A percentile compares a stretch with the other conserved stretches of the same genome.
phyloP scores from a whole-genome alignment of 2,797 vertebrate genomes.

The Coreius guichenoti region DNA sequence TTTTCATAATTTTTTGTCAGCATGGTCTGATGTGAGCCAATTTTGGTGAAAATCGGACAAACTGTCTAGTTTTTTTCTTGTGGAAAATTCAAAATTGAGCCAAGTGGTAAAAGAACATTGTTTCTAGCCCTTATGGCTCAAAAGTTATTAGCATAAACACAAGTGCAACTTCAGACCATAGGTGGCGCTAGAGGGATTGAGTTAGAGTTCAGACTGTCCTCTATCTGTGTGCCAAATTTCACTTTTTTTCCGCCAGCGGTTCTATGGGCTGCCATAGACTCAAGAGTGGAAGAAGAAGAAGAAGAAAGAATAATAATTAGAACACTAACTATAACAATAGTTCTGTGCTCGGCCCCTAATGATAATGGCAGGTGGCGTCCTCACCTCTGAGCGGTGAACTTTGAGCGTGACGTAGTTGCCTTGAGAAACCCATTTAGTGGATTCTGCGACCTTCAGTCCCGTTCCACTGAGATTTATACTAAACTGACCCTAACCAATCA shows the following conservation, averaged over 20 bases:
- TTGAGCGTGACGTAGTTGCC: slow-evolving; percentile 90
- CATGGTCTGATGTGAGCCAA: neutral
- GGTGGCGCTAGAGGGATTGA: neutral
- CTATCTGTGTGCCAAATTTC: neutral
- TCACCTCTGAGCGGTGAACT: slow-evolving; percentile 92
- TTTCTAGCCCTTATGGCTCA: too few species aligned
- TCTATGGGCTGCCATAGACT: too few species aligned
- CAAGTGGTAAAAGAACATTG: too few species aligned
- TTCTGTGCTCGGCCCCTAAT: neutral
- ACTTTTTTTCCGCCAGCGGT: too few species aligned
- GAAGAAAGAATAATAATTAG: neutral
- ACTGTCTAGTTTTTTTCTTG: neutral
- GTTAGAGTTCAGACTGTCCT: neutral
- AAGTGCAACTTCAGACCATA: neutral
- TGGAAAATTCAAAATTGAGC: neutral
- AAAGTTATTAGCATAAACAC: neutral
- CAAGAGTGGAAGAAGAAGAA: neutral
- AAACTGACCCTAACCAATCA: slow-evolving; percentile 87
- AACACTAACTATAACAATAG: neutral
- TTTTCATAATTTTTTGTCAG: rapidly evolving
- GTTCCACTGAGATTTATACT: slow-evolving; percentile 94
- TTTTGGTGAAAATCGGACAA: neutral
- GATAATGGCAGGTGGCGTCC: slow-evolving; percentile 40
- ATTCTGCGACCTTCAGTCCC: slow-evolving; percentile 86
- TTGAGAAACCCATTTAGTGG: slow-evolving; percentile 91